Base-by-base conservation (phyloP, 2,113 vertebrate species). In the Gambusia affinis region DNA sequence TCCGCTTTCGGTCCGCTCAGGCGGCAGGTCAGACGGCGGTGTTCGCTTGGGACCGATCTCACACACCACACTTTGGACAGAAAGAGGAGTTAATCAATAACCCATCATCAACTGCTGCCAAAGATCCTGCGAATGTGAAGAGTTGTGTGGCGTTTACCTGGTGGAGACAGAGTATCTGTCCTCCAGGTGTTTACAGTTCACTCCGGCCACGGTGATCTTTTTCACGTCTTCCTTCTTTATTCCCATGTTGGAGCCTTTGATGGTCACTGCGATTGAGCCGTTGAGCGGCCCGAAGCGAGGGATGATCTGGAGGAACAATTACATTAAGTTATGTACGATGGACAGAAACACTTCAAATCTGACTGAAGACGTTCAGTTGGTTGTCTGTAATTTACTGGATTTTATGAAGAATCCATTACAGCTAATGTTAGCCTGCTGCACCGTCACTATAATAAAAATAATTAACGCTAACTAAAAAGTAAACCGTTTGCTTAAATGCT, bases 191-290 rank as follows among this genome's bases (percentile, higher is more conserved):
- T 60, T 29, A 67, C 97, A 98, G 66, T 91, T 78, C 24, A 92
- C 86, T 2, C 92, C 93, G 0, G 96, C 97, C 91, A 99, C 97
- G 0, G 69, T 95, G 90, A 99, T 90, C 60, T 62, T 92, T 89
- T 87, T 92, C 27, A 99, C 91, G 82, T 99, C 97, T 1, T 94
- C 92, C 28, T 95, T 91, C 80, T 77, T 94, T 76, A 97, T 93
- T 29, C 98, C 98, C 95, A 99, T 88, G 79, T 99, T 98, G 79
- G 96, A 98, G 76, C 98, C 98, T 60, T 91, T 94, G 89, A 99
- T 97, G 67, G 98, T 99, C 77, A 99, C 87, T 0, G 92, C 89
- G 82, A 98, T 97, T 30, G 93, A 92, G 1, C 98, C 98, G 0
- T 89, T 93, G 28, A 96, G 87, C 0, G 98, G 97, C 19, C 98